These are phyloP conservation scores for Lepidochitona cinerea DNA, from an alignment of 2,888 invertebrate species.

Conservation along the genomic window DNA sequence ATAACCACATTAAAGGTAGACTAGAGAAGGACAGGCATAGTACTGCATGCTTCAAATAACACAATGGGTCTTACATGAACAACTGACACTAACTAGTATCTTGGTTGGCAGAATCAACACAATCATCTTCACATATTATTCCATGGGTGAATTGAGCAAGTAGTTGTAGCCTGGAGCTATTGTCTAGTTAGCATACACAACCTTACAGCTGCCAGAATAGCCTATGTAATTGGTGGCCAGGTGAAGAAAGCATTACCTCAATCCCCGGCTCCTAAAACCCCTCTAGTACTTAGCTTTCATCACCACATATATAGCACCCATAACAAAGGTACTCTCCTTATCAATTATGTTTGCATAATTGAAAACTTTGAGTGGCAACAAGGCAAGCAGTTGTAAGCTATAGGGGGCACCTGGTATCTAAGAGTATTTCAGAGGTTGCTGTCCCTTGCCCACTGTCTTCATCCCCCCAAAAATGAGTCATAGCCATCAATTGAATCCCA, in stretches of 20 bases:
- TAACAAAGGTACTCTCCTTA: not conserved
- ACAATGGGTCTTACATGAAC: too few species aligned
- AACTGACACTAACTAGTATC: too few species aligned
- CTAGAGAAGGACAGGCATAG: too few species aligned
- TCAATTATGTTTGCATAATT: conserved; percentile 10
- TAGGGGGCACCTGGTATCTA: not conserved
- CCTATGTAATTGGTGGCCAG: not conserved
- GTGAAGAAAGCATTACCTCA: too few species aligned
- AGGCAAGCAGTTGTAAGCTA: not conserved
- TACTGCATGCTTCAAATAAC: too few species aligned
- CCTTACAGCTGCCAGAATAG: not conserved
- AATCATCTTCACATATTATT: not conserved
- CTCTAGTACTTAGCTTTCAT: too few species aligned
- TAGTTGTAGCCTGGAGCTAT: not conserved
- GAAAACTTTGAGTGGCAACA: not conserved
- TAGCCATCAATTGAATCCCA: not conserved
- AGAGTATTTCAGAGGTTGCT: not conserved
- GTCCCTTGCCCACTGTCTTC: not conserved
- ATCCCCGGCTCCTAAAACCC: too few species aligned
- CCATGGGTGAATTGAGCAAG: not conserved
- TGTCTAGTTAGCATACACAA: not conserved
- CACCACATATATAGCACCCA: not conserved
- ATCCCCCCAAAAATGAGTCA: not conserved
- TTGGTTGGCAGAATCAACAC: too few species aligned
- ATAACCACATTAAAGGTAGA: too few species aligned